Evolutionary conservation across 2,888 invertebrate species (phyloP).

Genomic region (Gandaritis pyraliata): DNA sequence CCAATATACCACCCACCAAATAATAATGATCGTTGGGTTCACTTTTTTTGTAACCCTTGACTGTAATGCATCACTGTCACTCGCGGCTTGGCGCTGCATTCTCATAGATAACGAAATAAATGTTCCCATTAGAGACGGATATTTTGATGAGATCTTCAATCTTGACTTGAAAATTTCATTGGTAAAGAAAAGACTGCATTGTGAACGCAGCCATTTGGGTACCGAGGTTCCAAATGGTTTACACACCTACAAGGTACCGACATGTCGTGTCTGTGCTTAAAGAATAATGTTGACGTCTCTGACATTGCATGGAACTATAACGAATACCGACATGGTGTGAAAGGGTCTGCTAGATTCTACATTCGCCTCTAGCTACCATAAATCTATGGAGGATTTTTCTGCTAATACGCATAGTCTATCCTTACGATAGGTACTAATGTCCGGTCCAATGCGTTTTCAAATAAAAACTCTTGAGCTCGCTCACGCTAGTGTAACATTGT

Average conservation of each 20-base stretch:
- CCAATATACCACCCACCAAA: no score
- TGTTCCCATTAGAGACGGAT: constrained; percentile 54
- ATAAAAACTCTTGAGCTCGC: neutral
- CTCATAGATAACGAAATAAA: constrained; percentile 61
- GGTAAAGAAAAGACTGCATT: neutral
- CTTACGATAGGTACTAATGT: neutral
- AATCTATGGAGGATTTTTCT: no score
- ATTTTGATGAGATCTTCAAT: constrained; percentile 46
- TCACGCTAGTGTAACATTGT: neutral
- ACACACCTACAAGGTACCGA: no score
- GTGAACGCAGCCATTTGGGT: neutral
- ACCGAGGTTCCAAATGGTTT: no score
- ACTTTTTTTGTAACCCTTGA: constrained; percentile 38
- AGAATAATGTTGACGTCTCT: no score
- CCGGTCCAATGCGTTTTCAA: neutral
- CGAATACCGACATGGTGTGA: no score
- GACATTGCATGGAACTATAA: no score
- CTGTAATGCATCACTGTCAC: constrained; percentile 67
- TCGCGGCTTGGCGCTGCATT: constrained; percentile 46
- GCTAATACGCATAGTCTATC: neutral
- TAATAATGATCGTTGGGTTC: constrained; percentile 17
- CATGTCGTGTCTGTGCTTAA: no score
- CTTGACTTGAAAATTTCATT: constrained; percentile 17
- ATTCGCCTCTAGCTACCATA: no score
- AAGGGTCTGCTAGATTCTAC: no score